phyloP scores from a whole-genome alignment of 2,113 vertebrate genomes.

The Protobothrops flavoviridis region DNA sequence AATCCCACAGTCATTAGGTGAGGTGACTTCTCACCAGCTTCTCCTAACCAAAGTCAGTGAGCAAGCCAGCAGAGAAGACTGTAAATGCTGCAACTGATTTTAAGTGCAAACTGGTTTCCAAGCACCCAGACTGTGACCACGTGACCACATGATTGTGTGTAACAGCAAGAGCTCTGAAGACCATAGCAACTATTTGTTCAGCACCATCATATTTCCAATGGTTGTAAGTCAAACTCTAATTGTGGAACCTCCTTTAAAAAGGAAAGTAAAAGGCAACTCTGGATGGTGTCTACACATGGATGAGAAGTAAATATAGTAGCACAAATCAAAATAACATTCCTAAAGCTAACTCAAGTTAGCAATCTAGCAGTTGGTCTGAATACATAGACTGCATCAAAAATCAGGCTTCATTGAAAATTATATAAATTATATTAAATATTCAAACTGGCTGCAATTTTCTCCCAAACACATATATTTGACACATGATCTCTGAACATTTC shows the following conservation, averaged over 20 bases:
- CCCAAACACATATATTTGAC: neutral
- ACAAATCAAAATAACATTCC: neutral
- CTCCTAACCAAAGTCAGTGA: neutral
- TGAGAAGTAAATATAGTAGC: neutral
- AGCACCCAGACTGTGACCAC: neutral
- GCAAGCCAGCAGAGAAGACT: neutral
- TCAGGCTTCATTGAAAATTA: neutral
- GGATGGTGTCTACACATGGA: neutral
- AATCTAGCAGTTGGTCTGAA: neutral
- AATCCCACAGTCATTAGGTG: neutral
- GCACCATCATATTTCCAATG: neutral
- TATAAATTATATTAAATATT: neutral
- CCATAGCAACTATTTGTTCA: neutral
- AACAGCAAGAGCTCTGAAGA: neutral
- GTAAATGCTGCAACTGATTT: neutral
- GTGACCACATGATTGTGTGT: neutral
- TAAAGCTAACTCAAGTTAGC: neutral
- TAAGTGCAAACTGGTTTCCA: neutral
- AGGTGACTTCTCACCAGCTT: neutral
- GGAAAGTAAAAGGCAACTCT: neutral
- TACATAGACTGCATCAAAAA: neutral
- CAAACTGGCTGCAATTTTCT: neutral
- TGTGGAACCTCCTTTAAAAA: neutral
- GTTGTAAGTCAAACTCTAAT: neutral
- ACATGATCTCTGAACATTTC: neutral